These are phyloP conservation scores for Boloria selene DNA, from an alignment of 2,888 invertebrate genomes.

Conservation along the genomic window DNA sequence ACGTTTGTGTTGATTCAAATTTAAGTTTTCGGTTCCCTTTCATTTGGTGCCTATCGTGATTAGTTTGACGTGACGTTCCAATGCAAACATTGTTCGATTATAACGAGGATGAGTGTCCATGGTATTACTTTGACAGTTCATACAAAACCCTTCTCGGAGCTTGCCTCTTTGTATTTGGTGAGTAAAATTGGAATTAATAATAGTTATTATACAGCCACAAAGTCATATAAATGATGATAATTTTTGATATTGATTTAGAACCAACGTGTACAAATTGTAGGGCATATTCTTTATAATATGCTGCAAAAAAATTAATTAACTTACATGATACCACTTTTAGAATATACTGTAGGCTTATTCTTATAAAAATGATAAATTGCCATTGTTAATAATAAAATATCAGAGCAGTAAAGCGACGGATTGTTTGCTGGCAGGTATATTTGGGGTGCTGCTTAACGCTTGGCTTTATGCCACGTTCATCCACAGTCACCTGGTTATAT, in stretches of 20 bases:
- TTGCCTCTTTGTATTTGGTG: constrained; percentile 79
- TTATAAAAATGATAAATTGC: not conserved
- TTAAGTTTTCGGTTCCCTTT: constrained; percentile 42
- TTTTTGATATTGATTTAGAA: too few relatives aligned
- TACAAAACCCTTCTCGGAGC: constrained; percentile 78
- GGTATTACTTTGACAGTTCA: constrained; percentile 80
- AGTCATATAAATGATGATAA: too few relatives aligned
- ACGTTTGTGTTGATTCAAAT: constrained; percentile 54
- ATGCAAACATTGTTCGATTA: constrained; percentile 68
- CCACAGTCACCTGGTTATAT: constrained; percentile 78
- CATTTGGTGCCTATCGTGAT: constrained; percentile 59
- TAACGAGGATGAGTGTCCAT: constrained; percentile 76
- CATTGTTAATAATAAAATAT: constrained; percentile 9
- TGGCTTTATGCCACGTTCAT: constrained; percentile 82
- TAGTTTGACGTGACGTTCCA: constrained; percentile 44
- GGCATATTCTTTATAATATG: too few relatives aligned
- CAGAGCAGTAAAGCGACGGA: constrained; percentile 20
- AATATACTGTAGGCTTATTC: not conserved
- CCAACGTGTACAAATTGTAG: too few relatives aligned
- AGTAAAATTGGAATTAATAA: constrained; percentile 45
- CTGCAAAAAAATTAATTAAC: too few relatives aligned
- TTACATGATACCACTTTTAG: too few relatives aligned
- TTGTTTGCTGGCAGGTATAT: constrained; percentile 63
- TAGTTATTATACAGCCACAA: not conserved
- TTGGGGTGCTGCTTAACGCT: constrained; percentile 80